These are phyloP conservation scores for Caracal caracal DNA, from an alignment of 2,113 vertebrate genomes.

Conservation along the genomic window DNA sequence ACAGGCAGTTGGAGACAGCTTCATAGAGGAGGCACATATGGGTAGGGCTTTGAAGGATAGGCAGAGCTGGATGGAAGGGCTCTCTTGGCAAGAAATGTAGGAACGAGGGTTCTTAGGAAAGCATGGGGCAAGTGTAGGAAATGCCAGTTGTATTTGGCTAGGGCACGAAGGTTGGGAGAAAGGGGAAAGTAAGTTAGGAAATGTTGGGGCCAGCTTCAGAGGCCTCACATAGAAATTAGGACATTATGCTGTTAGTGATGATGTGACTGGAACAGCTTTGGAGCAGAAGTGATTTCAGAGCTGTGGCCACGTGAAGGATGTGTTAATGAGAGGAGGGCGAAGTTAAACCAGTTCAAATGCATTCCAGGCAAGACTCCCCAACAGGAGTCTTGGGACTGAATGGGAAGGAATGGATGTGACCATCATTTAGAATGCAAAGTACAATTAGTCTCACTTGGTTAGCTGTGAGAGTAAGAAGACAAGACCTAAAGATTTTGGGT, in stretches of 20 bases:
- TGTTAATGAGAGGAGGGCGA: neutral
- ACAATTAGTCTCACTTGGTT: neutral
- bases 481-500: neutral
- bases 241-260: neutral
- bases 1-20: neutral
- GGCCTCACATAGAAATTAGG: neutral
- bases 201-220: neutral
- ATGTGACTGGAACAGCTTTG: neutral
- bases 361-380: neutral
- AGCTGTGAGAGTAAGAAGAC: neutral
- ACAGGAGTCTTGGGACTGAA: neutral
- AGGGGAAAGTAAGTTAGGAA: neutral
- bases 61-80: neutral
- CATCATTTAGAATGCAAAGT: neutral
- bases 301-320: neutral
- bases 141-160: neutral
- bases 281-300: conserved; percentile 11
- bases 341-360: neutral
- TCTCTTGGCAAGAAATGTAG: neutral
- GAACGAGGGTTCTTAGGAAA: neutral
- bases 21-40: neutral
- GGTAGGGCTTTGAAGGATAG: neutral
- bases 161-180: neutral
- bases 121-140: neutral
- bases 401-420: neutral